Conservation (phyloP, 2,888 invertebrate genomes). For the Troilus luridus region DNA sequence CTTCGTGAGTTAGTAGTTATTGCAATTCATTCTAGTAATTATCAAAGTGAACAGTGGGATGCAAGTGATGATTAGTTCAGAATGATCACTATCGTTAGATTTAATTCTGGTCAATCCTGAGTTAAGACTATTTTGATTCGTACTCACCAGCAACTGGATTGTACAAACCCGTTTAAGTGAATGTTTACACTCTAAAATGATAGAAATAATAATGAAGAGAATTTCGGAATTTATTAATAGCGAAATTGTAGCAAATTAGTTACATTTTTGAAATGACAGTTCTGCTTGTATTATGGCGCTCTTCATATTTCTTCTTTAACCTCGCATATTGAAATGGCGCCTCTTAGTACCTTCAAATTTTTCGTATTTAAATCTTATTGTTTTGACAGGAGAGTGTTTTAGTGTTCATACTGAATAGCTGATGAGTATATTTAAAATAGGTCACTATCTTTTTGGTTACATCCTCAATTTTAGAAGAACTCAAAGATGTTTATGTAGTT, state of each 20-base stretch:
- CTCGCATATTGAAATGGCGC: constrained; percentile 60
- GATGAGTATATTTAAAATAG: constrained; percentile 39
- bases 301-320: constrained; percentile 61
- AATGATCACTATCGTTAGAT: not conserved
- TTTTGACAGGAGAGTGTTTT: constrained; percentile 17
- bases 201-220: not conserved
- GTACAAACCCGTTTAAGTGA: not conserved
- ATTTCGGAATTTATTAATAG: not conserved
- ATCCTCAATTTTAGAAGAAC: constrained; percentile 12
- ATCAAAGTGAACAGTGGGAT: not conserved
- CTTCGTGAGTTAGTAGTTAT: not conserved
- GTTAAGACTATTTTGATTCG: constrained; percentile 56
- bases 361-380: constrained; percentile 49
- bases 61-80: not conserved
- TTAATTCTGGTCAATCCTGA: constrained; percentile 50
- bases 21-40: not conserved
- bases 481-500: not conserved
- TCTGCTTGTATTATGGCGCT: constrained; percentile 62
- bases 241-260: not conserved
- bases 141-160: constrained; percentile 7
- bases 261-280: constrained; percentile 61
- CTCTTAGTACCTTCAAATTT: constrained; percentile 58
- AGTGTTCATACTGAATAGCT: not conserved
- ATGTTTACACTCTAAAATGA: not conserved
- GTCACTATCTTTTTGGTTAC: constrained; percentile 30